phyloP scores from a whole-genome alignment of 2,113 vertebrate genomes.

The Paracanthobrama guichenoti region DNA sequence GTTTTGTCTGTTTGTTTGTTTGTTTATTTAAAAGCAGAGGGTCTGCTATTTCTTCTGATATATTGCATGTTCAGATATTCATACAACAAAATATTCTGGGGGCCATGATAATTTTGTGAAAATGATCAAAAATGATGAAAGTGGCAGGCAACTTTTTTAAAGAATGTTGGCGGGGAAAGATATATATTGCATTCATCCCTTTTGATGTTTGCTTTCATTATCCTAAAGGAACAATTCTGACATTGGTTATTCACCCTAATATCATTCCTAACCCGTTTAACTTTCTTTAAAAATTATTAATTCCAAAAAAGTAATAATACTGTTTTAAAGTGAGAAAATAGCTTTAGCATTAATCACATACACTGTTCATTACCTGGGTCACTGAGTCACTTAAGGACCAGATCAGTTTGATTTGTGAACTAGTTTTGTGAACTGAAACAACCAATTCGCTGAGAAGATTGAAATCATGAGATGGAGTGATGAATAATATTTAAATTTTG shows the following conservation, averaged over 20 bases:
- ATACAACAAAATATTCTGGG: no score
- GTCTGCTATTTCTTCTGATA: no score
- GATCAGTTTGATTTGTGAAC: background rate
- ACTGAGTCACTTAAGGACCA: background rate
- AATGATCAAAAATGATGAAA: no score
- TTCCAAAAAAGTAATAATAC: no score
- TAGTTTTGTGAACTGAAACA: background rate
- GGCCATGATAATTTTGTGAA: no score
- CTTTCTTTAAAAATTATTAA: no score
- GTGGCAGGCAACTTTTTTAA: no score
- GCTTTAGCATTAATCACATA: background rate
- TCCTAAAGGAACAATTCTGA: background rate
- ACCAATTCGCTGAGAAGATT: background rate
- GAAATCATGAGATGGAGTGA: background rate
- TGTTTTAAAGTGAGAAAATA: no score
- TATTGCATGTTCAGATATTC: no score
- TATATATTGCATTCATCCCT: background rate
- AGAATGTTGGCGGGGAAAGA: no score
- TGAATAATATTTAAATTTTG: background rate
- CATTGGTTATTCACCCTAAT: background rate
- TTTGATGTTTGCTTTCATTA: background rate
- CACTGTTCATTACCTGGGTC: background rate
- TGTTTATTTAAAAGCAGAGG: no score
- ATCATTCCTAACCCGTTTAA: background rate
- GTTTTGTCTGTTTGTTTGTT: no score